Base-by-base conservation (phyloP, 2,888 invertebrate genomes). In the Hyalella azteca region DNA sequence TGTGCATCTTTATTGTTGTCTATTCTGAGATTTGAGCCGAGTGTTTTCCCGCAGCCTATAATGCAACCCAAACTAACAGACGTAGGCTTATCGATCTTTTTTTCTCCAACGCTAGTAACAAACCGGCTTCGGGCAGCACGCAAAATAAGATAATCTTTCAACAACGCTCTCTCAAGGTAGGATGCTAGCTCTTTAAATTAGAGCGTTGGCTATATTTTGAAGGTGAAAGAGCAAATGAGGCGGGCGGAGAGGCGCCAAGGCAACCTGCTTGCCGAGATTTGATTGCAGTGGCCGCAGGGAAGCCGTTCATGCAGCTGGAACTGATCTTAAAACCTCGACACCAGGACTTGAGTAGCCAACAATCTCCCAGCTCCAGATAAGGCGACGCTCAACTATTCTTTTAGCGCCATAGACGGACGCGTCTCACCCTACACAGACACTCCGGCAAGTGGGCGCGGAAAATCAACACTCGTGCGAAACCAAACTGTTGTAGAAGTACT, bases 1-100 rank as follows among this genome's bases (percentile, higher is more conserved):
- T 45, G 45, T 45, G 45, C 15, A 15, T 45, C 45, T 66, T 66
- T 66, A 36, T 66, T 66, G 66, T 19, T 32, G 19, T 19, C 19
- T 36, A 13, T 66, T 32, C 66, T 66, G 66, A 66, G 66, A 66
- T 66, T 66, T 66, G 29, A n/a, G 32, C 66, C 29, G n/a, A 36
- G 66, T 36, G 36, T 66, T 66, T 66, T 29, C 36, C 66, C 66
- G 19, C 19, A 66, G 66, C 66, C 66, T 29, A n/a, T 66, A 66
- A 66, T 36, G 66, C 19, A 29, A 36, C 19, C 66, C 36, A n/a
- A n/a, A n/a, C n/a, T n/a, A n/a, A n/a, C n/a, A n/a, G n/a, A n/a
- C n/a, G n/a, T n/a, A n/a, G n/a, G n/a, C n/a, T n/a, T n/a, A n/a
- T n/a, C n/a, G n/a, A n/a, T n/a, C n/a, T n/a, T n/a, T n/a, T n/a